A percentile compares a stretch with the other conserved stretches of the same genome.
Conservation (phyloP, 1,140 invertebrate genomes). For the Drosophila elegans region DNA sequence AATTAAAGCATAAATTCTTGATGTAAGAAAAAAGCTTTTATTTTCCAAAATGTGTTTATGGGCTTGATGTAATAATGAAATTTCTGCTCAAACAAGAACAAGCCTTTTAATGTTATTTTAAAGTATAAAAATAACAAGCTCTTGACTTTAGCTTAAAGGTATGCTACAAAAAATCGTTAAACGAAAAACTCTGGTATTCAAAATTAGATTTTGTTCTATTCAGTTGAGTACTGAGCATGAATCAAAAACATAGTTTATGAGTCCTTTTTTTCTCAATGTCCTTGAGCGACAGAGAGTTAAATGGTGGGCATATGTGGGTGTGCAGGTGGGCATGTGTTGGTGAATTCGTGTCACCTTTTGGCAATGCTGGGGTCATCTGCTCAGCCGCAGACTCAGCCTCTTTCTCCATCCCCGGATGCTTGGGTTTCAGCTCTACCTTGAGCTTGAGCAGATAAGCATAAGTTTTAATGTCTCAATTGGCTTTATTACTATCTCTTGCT, state of each 20-base stretch:
- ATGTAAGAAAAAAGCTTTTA: too few species aligned
- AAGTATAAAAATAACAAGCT: too few species aligned
- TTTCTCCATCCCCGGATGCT: background rate
- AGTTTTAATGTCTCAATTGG: constrained; percentile 65
- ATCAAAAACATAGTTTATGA: too few species aligned
- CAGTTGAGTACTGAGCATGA: too few species aligned
- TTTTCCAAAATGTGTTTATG: too few species aligned
- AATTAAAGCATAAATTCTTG: too few species aligned
- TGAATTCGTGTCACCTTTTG: constrained; percentile 34
- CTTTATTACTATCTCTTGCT: constrained; percentile 31
- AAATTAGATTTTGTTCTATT: background rate
- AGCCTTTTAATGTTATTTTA: too few species aligned
- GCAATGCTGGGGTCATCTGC: constrained; percentile 14
- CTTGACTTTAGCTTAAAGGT: too few species aligned
- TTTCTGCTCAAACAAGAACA: too few species aligned
- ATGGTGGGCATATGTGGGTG: constrained; percentile 8
- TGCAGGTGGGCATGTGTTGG: background rate
- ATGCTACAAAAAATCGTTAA: too few species aligned
- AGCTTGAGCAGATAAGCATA: constrained; percentile 40
- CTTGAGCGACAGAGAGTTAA: background rate
- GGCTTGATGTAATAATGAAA: too few species aligned
- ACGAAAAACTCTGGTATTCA: too few species aligned
- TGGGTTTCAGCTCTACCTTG: background rate
- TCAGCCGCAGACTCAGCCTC: background rate
- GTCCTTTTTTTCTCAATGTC: background rate